Conservation (phyloP, 1,140 invertebrate genomes). For the Zaprionus camerounensis region DNA sequence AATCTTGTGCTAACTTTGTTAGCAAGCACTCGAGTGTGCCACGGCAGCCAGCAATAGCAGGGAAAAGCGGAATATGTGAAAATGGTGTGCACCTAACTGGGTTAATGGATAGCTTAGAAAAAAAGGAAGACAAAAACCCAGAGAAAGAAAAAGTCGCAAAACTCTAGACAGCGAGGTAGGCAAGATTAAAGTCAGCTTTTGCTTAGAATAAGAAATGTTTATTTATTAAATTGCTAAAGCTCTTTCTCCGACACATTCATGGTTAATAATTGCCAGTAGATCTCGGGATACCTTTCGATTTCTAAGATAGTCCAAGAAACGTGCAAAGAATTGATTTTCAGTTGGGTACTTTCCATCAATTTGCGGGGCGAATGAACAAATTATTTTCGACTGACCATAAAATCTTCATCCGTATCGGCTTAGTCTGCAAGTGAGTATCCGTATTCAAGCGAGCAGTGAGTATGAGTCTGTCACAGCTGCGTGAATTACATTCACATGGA, state of each 20-base stretch:
- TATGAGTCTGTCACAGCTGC: constrained; percentile 20
- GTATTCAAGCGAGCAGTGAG: constrained; percentile 9
- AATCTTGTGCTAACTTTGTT: constrained; percentile 81
- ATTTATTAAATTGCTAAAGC: background rate
- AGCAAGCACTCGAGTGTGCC: constrained; percentile 72
- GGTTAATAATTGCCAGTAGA: background rate
- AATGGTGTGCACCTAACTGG: constrained; percentile 43
- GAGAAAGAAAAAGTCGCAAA: background rate
- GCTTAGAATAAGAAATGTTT: background rate
- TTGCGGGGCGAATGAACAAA: constrained; percentile 19
- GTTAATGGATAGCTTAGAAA: constrained; percentile 38
- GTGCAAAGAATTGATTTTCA: constrained; percentile 1
- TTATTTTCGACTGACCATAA: constrained; percentile 40
- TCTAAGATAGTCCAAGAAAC: background rate
- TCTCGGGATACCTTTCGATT: background rate
- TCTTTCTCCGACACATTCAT: background rate
- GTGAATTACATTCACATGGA: constrained; percentile 41
- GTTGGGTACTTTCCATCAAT: constrained; percentile 34
- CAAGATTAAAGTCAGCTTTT: background rate
- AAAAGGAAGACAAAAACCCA: background rate
- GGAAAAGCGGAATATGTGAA: constrained; percentile 21
- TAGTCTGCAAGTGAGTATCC: constrained; percentile 6
- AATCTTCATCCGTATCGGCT: constrained; percentile 23
- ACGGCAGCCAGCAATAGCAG: constrained; percentile 29
- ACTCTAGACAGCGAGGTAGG: background rate